phyloP scores from a whole-genome alignment of 2,888 invertebrate genomes.

The Polydesmus complanatus region DNA sequence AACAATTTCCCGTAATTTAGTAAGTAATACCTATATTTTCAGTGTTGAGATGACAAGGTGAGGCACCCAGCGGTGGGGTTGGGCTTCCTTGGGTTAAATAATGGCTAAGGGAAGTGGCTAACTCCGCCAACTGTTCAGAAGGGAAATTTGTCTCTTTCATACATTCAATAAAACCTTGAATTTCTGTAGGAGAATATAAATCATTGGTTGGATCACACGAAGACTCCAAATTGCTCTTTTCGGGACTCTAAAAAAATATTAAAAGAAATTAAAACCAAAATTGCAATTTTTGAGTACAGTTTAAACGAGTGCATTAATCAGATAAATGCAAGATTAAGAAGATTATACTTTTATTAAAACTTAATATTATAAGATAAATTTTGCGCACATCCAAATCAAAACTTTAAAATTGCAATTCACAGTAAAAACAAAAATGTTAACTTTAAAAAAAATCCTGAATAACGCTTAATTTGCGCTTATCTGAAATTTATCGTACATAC shows the following conservation, averaged over 20 bases:
- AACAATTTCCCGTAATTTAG: neutral
- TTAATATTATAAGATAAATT: neutral
- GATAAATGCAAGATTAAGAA: no score
- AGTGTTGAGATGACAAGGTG: neutral
- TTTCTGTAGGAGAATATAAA: neutral
- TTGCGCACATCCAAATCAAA: no score
- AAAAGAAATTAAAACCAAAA: no score
- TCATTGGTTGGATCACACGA: neutral
- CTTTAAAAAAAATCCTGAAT: constrained; percentile 7
- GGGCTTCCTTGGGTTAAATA: constrained; percentile 13
- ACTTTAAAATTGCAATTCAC: no score
- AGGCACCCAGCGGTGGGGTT: neutral
- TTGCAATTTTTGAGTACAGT: no score
- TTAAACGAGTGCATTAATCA: no score
- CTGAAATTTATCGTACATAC: no score
- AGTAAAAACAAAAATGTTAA: no score
- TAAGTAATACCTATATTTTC: constrained; percentile 2
- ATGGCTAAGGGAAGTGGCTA: constrained; percentile 15
- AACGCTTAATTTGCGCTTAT: no score
- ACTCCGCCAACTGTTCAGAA: constrained; percentile 11
- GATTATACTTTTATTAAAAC: no score
- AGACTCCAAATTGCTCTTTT: neutral
- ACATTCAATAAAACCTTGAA: constrained; percentile 9
- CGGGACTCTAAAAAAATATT: neutral
- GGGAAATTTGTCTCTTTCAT: constrained; percentile 13